Percentiles rank a stretch among this genome's conserved stretches.
These are phyloP conservation scores for Sprattus sprattus DNA, from an alignment of 2,113 vertebrate genomes.

Conservation along the genomic window DNA sequence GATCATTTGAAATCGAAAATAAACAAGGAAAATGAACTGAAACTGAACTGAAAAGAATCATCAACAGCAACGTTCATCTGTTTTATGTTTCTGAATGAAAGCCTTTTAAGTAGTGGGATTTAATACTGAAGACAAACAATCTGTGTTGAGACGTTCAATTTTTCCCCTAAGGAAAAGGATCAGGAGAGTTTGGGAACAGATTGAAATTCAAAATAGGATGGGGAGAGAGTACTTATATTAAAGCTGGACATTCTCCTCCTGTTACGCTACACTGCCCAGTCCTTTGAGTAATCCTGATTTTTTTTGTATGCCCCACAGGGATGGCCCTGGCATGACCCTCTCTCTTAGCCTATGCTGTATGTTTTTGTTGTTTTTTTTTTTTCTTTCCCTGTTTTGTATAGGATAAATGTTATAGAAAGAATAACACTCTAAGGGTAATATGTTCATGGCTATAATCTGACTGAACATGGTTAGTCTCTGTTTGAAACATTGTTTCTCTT, in stretches of 20 bases:
- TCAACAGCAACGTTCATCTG: background rate
- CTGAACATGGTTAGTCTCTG: background rate
- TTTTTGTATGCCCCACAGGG: background rate
- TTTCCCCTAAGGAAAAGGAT: background rate
- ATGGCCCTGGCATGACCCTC: too few relatives aligned
- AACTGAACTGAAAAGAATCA: background rate
- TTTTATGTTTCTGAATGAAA: background rate
- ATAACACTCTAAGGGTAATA: background rate
- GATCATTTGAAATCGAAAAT: conserved; percentile 4
- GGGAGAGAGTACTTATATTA: background rate
- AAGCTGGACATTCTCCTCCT: background rate
- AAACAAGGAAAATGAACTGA: background rate
- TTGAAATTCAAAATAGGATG: background rate
- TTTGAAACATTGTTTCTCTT: background rate
- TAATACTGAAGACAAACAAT: background rate
- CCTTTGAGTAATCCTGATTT: background rate
- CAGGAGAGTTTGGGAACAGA: background rate
- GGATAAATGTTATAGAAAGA: too few relatives aligned
- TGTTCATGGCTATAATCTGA: background rate
- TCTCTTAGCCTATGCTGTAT: background rate
- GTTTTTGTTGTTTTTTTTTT: background rate
- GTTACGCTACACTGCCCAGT: background rate
- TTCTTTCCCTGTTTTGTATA: background rate
- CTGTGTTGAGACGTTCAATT: background rate
- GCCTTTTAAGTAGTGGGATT: background rate